These are phyloP conservation scores for Penaeus chinensis DNA, from an alignment of 1,140 invertebrate genomes.

Conservation along the genomic window DNA sequence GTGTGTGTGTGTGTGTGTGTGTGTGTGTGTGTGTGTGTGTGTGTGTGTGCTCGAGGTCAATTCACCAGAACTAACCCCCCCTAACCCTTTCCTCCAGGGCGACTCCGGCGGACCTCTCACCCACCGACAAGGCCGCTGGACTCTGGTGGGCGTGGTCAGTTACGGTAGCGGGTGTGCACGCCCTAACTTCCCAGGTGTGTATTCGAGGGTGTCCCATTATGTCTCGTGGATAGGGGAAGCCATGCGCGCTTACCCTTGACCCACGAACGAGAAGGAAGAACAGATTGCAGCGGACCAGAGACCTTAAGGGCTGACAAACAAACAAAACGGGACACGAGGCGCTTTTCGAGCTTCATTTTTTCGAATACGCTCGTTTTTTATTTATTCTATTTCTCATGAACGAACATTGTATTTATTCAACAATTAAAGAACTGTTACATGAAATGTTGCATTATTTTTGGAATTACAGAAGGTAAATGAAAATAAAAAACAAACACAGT, in stretches of 20 bases:
- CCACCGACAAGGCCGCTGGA: neutral
- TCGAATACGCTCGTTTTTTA: neutral
- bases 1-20: no score
- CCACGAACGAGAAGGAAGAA: neutral
- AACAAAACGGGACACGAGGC: no score
- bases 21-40: no score
- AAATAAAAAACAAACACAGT: no score
- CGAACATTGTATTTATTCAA: no score
- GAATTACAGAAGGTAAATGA: no score
- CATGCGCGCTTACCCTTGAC: constrained; percentile 20
- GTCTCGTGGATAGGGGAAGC: constrained; percentile 14
- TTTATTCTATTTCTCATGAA: neutral
- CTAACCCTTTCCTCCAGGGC: neutral
- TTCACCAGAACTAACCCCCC: no score
- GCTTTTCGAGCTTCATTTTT: neutral
- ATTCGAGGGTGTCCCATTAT: constrained; percentile 14
- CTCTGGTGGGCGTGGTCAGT: constrained; percentile 28
- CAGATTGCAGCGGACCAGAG: no score
- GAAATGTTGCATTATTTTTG: no score
- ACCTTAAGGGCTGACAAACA: no score
- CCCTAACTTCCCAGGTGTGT: constrained; percentile 21
- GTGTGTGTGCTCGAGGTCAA: no score
- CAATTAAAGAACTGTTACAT: no score
- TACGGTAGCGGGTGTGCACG: constrained; percentile 35
- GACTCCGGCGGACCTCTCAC: constrained; percentile 30